Base-by-base conservation (phyloP, 2,113 vertebrate genomes). In the Chaenogobius annularis region DNA sequence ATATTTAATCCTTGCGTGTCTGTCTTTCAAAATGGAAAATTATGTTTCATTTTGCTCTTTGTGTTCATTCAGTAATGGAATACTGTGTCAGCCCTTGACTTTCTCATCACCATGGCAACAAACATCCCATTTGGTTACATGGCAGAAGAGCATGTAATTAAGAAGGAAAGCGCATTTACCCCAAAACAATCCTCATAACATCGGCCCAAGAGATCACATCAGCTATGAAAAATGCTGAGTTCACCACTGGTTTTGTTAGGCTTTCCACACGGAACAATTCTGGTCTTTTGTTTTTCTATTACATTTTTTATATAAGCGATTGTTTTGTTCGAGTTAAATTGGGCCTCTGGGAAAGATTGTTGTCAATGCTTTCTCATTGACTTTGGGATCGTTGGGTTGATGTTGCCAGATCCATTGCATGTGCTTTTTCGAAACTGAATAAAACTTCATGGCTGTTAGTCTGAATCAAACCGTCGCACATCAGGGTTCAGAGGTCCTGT, bases 51-150 rank as follows among this genome's bases (percentile, higher is more conserved):
- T 83, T 81, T 72, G 68, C 58, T 79, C 68, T 85, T 84, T 87
- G 70, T 80, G 70, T 77, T 84, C 59, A 19, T 68, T 77, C 77
- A 74, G 69, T 85, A 81, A 85, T 88, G 54, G 79, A 82, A 75
- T 75, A 79, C 75, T 69, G 55, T 76, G 68, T 73, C 71, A 73
- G 76, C 68, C 26, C 26, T 69, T 80, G 75, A 76, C 83, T 81
- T 61, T 69, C 77, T 64, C 68, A 5, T 90, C 66, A 64, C 87
- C 81, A 88, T 90, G 84, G 85, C 68, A 90, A 86, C 87, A 82
- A 72, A 64, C 67, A 80, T 81, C 66, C 68, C 68, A 70, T 64
- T 72, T 59, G 66, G 75, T 83, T 85, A 84, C 74, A 81, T 78
- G 75, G 73, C 52, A 76, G 58, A 78, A 61, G 59, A 83, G 75